These are phyloP conservation scores for Crepidodera aurea DNA, from an alignment of 2,888 invertebrate species.

Conservation along the genomic window DNA sequence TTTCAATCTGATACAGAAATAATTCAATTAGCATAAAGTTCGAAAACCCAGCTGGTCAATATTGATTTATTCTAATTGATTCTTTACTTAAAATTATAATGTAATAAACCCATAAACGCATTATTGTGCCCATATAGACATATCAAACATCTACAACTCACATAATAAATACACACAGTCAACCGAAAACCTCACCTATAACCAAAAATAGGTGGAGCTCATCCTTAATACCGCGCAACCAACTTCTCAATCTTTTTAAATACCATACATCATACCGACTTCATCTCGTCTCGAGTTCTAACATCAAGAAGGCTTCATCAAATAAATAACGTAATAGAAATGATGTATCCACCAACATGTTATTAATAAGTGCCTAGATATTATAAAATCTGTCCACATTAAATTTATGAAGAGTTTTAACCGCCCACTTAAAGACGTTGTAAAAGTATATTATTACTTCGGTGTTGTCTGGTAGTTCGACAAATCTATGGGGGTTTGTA, in stretches of 20 bases:
- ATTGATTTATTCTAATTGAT: too few relatives aligned
- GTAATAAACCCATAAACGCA: too few relatives aligned
- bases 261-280: conserved; percentile 1
- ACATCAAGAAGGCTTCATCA: conserved; percentile 3
- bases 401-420: conserved; percentile 21
- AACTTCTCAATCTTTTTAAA: conserved; percentile 7
- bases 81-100: too few relatives aligned
- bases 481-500: too few relatives aligned
- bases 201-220: not conserved
- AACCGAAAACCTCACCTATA: not conserved
- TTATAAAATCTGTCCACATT: conserved; percentile 26
- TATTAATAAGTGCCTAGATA: conserved; percentile 24
- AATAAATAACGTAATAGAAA: conserved; percentile 20
- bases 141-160: too few relatives aligned
- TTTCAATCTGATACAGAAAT: too few relatives aligned
- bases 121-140: too few relatives aligned
- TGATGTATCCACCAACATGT: conserved; percentile 22
- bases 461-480: too few relatives aligned
- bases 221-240: not conserved
- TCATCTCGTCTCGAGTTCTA: not conserved
- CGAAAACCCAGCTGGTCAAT: too few relatives aligned
- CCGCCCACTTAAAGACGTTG: conserved; percentile 16
- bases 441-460: not conserved
- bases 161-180: too few relatives aligned
- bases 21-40: too few relatives aligned